Evolutionary conservation across 2,888 invertebrate genomes (phyloP).

Genomic region (Rhopalosiphum nymphaeae): DNA sequence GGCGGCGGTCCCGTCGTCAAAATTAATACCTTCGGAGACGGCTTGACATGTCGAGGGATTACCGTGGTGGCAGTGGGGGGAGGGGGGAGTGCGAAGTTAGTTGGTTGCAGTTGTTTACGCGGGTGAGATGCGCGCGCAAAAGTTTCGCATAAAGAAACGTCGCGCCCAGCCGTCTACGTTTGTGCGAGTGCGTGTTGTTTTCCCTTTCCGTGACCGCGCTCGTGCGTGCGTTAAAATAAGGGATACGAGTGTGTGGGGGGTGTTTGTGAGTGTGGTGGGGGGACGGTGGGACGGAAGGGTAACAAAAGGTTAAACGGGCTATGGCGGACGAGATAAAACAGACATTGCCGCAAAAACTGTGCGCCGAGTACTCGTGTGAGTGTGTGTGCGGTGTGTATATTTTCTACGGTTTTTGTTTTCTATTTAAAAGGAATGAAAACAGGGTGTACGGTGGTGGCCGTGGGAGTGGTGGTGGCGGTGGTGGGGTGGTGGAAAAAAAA

Average conservation of each 20-base stretch:
- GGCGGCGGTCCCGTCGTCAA: not conserved
- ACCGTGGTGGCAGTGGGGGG: not conserved
- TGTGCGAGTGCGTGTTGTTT: not conserved
- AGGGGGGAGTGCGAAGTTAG: not conserved
- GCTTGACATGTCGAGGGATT: conserved; percentile 44
- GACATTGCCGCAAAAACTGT: conserved; percentile 46
- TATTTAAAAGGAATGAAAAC: conserved; percentile 42
- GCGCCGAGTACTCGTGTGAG: not conserved
- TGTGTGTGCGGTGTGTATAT: not conserved
- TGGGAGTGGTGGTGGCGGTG: not conserved
- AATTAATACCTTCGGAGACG: conserved; percentile 53
- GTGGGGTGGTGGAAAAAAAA: too few relatives aligned
- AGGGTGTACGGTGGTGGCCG: not conserved
- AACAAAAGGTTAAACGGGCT: conserved; percentile 63
- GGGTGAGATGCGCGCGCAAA: not conserved
- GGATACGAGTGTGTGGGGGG: not conserved
- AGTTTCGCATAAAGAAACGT: not conserved
- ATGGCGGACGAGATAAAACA: conserved; percentile 56
- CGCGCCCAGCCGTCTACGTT: not conserved
- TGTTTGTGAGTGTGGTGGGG: too few relatives aligned
- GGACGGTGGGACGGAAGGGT: not conserved
- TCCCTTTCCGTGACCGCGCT: conserved; percentile 3
- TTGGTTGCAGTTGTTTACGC: conserved; percentile 4
- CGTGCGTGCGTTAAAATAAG: conserved; percentile 33
- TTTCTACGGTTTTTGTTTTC: conserved; percentile 46